These are phyloP conservation scores for Donacobius atricapilla DNA, from an alignment of 2,113 vertebrate species.

Conservation along the genomic window DNA sequence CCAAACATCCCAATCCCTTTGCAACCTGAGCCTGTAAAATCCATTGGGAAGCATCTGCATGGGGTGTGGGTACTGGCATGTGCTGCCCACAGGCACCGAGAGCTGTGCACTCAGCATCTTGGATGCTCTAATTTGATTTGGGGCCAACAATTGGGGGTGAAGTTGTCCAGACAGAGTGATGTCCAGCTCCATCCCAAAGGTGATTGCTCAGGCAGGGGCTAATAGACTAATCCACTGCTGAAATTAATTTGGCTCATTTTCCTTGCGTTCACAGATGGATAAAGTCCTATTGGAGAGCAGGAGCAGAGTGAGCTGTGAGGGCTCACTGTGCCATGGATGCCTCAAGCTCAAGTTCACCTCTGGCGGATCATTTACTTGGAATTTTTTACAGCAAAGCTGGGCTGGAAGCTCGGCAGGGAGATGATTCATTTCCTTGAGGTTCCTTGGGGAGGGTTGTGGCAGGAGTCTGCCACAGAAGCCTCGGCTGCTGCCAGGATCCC, in stretches of 20 bases:
- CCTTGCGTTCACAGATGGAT: background rate
- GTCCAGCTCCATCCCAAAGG: background rate
- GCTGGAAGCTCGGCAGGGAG: background rate
- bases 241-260: slow-evolving; percentile 8
- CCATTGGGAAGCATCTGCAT: background rate
- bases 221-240: background rate
- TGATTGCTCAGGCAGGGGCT: background rate
- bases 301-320: background rate
- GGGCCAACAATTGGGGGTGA: background rate
- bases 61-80: background rate
- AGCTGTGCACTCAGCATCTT: background rate
- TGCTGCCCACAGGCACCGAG: background rate
- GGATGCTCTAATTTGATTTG: background rate
- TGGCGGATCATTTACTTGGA: background rate
- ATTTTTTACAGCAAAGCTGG: background rate
- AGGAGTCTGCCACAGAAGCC: background rate
- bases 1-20: background rate
- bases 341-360: background rate
- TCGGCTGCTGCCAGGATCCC: background rate
- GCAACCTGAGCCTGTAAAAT: background rate
- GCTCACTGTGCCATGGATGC: background rate
- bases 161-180: background rate
- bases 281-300: background rate
- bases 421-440: background rate
- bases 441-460: background rate